Evolutionary conservation across 2,113 vertebrate species (phyloP).

Genomic region (Istiophorus platypterus): DNA sequence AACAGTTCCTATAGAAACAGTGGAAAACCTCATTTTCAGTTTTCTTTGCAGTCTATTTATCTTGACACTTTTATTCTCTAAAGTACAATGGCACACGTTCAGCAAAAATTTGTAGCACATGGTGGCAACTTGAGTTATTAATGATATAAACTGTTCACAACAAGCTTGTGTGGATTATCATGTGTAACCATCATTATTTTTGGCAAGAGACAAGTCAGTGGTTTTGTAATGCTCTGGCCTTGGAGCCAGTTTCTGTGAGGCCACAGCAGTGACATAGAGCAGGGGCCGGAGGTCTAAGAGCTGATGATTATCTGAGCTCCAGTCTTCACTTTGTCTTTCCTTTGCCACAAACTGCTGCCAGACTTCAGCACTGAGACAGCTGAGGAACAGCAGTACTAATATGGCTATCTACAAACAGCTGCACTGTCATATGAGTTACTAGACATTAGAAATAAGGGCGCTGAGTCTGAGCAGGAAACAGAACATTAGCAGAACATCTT

Average conservation of each 20-base stretch:
- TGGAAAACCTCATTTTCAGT: neutral
- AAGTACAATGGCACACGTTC: neutral
- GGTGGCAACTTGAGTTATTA: neutral
- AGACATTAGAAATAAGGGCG: slow-evolving; percentile 11
- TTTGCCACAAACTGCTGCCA: neutral
- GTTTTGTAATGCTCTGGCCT: neutral
- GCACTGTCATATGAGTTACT: slow-evolving; percentile 10
- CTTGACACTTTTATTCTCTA: neutral
- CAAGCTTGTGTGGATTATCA: neutral
- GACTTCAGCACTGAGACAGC: neutral
- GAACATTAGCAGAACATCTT: neutral
- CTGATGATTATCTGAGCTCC: slow-evolving; percentile 25
- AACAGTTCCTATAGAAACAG: neutral
- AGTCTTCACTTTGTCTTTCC: neutral
- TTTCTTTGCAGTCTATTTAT: neutral
- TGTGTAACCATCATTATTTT: neutral
- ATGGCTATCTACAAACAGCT: neutral
- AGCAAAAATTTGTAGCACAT: neutral
- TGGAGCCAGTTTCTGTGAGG: slow-evolving; percentile 12
- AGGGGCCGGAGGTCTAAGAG: slow-evolving; percentile 7
- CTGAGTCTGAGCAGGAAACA: slow-evolving; percentile 1
- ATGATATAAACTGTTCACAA: neutral
- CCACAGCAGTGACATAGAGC: neutral
- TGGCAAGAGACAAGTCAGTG: neutral
- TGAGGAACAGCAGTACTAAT: slow-evolving; percentile 14